Conservation (phyloP, 1,140 invertebrate species). For the Andricus grossulariae region DNA sequence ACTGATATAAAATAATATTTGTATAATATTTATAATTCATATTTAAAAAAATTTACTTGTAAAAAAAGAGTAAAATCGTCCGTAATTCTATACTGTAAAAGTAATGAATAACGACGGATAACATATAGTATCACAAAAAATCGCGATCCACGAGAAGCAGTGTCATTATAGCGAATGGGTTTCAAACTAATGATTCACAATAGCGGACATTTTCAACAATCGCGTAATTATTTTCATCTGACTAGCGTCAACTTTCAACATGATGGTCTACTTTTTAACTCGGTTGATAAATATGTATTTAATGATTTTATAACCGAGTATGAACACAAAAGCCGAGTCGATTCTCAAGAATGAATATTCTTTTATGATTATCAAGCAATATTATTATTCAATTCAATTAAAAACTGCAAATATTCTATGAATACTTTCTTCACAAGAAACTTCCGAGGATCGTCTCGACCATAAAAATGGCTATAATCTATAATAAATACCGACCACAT, state of each 20-base stretch:
- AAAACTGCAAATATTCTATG: too few relatives aligned
- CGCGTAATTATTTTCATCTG: constrained; percentile 32
- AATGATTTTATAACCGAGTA: not conserved
- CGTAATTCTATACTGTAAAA: constrained; percentile 4
- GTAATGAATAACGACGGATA: not conserved
- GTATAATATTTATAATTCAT: not conserved
- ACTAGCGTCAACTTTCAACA: constrained; percentile 40
- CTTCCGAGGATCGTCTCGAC: too few relatives aligned
- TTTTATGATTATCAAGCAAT: not conserved
- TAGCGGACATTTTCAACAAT: constrained; percentile 20
- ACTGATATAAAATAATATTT: not conserved
- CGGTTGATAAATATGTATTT: constrained; percentile 6
- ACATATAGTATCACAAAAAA: constrained; percentile 25
- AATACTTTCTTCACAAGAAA: too few relatives aligned
- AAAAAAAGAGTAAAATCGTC: not conserved
- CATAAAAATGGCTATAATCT: too few relatives aligned
- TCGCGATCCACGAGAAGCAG: constrained; percentile 22
- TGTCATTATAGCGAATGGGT: constrained; percentile 5
- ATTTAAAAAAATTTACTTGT: not conserved
- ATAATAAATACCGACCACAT: too few relatives aligned
- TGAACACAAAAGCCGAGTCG: not conserved
- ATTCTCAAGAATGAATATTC: not conserved
- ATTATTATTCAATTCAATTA: not conserved
- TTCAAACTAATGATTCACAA: not conserved
- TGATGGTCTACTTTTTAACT: constrained; percentile 11